Evolutionary conservation across 2,888 invertebrate genomes (phyloP), one percentile per base, ranked within the genome.

Genomic region (Acleris holmiana): DNA sequence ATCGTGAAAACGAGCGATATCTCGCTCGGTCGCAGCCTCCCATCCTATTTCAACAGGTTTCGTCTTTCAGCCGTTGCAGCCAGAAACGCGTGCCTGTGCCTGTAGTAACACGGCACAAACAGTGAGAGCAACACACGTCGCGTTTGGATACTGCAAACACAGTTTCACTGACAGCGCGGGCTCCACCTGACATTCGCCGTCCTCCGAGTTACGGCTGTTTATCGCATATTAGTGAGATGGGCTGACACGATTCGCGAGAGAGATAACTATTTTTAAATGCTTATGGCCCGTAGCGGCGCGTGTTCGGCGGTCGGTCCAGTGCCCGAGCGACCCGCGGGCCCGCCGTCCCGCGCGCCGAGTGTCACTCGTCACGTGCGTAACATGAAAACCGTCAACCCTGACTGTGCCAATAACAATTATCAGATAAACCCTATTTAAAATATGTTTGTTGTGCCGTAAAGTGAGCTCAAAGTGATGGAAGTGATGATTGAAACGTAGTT

Each of bases 41-140:
- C 74, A 82, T 89, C 86, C 89, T 84, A 91, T 90, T 91, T 91
- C 92, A 92, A 92, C 92, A 92, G 92, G 92, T 92, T 91, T 91
- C 89, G 86, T 87, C 83, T 92, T 89, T 91, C 90, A 91, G 88
- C 82, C 80, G 84, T 86, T 86, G 88, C 90, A 89, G 86, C 74
- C 74, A 81, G 78, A 84, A 86, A 84, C 86, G 89, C 89, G 91
- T 91, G 88, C 85, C 67, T 47, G 61, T 65, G 62, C 59, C 89
- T 83, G 84, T 90, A 89, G 90, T 91, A 88, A 86, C 87, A 79
- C 86, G 85, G 90, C 86, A 87, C 90, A 88, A 91, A 90, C 89
- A 86, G 89, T 82, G 80, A 83, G 86, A 77, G 75, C 82, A 85
- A 83, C 87, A 89, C 90, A 91, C 89, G 86, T 88, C 86, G 85